These are phyloP conservation scores for Calyptommatus sinebrachiatus DNA, from an alignment of 2,113 vertebrate species.

Conservation along the genomic window DNA sequence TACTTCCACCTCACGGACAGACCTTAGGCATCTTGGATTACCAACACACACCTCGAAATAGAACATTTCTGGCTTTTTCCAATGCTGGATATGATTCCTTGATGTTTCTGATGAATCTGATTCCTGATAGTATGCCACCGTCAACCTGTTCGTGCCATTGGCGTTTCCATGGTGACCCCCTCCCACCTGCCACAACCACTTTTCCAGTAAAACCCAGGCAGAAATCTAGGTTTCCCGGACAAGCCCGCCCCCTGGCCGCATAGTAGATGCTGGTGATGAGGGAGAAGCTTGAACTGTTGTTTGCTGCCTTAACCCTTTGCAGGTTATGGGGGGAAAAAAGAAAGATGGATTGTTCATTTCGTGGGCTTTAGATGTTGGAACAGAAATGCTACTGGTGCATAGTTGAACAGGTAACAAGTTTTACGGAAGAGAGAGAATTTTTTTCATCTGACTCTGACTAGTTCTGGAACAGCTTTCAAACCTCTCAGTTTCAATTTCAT, in stretches of 20 bases:
- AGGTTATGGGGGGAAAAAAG: constrained; percentile 2
- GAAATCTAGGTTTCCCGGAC: constrained; percentile 77
- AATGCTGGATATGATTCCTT: not conserved
- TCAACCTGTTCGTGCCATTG: constrained; percentile 61
- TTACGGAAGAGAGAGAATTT: not conserved
- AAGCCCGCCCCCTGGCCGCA: constrained; percentile 65
- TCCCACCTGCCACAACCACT: constrained; percentile 71
- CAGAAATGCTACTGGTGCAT: not conserved
- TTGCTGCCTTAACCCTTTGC: constrained; percentile 64
- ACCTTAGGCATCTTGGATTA: not conserved
- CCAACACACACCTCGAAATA: not conserved
- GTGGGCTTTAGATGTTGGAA: not conserved
- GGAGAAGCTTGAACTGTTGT: constrained; percentile 35
- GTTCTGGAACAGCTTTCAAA: not conserved
- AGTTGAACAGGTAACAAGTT: not conserved
- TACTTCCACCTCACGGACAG: not conserved
- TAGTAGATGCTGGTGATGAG: constrained; percentile 36
- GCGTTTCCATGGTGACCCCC: constrained; percentile 71
- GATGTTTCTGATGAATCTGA: not conserved
- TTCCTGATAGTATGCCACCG: constrained; percentile 40
- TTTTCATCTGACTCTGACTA: not conserved
- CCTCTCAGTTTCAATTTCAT: not conserved
- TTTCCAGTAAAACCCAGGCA: constrained; percentile 77
- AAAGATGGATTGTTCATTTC: not conserved
- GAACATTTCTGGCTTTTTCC: not conserved